Evolutionary conservation across 2,113 vertebrate genomes (phyloP), one percentile per base, ranked within the genome.

Genomic region (Coptodon rendalli): DNA sequence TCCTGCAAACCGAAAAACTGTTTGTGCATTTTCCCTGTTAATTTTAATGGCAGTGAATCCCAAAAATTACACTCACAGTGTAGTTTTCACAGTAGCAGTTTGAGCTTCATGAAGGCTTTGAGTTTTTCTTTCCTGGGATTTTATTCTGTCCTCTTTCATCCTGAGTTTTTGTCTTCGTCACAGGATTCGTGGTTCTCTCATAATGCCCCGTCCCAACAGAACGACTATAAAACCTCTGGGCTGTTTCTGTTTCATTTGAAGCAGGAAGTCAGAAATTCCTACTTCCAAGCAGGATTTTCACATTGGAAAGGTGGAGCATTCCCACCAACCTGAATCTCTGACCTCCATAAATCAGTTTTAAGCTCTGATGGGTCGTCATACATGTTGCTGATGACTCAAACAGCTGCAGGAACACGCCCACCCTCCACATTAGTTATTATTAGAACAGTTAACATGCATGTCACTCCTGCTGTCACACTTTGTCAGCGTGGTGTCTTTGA

Each of bases 11-110:
- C 29, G 4, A 57, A 0, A 57, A 57, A 57, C 56, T 29, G 56
- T 57, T 0, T 57, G 7, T 29, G 56, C 24, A 57, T 57, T 57
- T 57, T 57, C 56, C 56, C 56, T 57, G 7, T 29, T 57, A 57
- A 57, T 1, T 0, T 57, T 57, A 57, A 57, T 57, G 24, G 56
- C 12, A 29, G 24, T 29, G 56, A 29, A 14, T 29, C 56, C 24
- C 56, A 57, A 27, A 1, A 0, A 29, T 9, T 1, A 29, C 56
- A 29, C 56, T 13, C 27, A 29, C 27, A 27, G 1, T 57, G 54
- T 14, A 14, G 54, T 57, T 56, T 29, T 57, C 56, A 57, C 13
- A 57, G 24, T 56, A 24, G 50, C 48, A 52, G 48, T 52, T 19
- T 9, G 17, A 52, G 48, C 48, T 19, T 52, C 48, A 19, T 19